Conservation (phyloP, 2,888 invertebrate species). For the Drosophila nigritarsus region DNA sequence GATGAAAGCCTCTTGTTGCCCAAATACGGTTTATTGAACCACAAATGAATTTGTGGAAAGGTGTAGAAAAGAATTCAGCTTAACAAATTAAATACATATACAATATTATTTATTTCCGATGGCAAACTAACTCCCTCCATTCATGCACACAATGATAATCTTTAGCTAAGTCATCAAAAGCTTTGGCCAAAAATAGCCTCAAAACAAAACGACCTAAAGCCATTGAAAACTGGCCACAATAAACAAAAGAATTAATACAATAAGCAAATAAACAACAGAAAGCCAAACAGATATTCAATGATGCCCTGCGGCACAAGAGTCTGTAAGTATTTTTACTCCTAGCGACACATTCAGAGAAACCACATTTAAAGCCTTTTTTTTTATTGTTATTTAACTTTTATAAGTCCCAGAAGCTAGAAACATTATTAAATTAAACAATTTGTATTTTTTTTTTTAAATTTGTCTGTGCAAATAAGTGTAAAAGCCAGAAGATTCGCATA, state of each 20-base stretch:
- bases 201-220: constrained; percentile 24
- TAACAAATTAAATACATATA: constrained; percentile 13
- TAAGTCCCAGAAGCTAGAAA: neutral
- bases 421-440: neutral
- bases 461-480: no score
- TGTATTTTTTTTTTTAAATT: neutral
- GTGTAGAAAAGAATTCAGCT: constrained; percentile 22
- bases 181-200: constrained; percentile 33
- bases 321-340: constrained; percentile 1
- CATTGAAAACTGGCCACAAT: constrained; percentile 24
- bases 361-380: constrained; percentile 9
- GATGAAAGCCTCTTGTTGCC: constrained; percentile 30
- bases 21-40: constrained; percentile 20
- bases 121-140: neutral
- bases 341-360: neutral
- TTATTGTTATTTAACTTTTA: no score
- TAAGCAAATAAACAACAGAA: constrained; percentile 43
- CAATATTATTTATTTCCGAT: constrained; percentile 15
- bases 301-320: constrained; percentile 41
- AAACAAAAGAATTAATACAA: constrained; percentile 54
- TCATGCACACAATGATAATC: constrained; percentile 18
- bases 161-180: constrained; percentile 23
- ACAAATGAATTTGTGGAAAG: constrained; percentile 9
- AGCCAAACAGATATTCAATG: constrained; percentile 30
- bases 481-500: neutral